Base-by-base conservation (phyloP, 2,888 invertebrate species). In the Acrocera orbiculus region DNA sequence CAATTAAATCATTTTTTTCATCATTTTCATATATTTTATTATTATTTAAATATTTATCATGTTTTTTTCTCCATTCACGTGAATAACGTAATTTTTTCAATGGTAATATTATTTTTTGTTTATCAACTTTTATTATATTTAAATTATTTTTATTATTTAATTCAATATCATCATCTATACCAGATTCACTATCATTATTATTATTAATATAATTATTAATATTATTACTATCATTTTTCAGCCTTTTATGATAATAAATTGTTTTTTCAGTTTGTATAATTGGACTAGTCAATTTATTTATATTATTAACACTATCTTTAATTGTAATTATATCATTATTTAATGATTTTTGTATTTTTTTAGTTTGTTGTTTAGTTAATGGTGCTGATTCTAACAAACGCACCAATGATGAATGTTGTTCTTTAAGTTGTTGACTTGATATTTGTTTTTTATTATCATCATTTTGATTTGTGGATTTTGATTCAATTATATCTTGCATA, bases 341-440 rank as follows among this genome's bases (percentile, higher is more conserved):
- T 36, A 24, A 10, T 26, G 11, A 27, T 16, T 16, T 15, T 16
- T 15, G 11, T 4, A 7, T 10, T 14, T 8, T 14, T 14, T 26
- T 26, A 15, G 7, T 11, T 5, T 34, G 28, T 9, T 30, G 16
- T 17, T 13, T 32, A 26, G 46, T 53, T 15, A 59, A 48, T 26
- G 62, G 62, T 41, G 60, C 60, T 34, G 65, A 65, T 56, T 72
- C 71, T 58, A 72, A 57, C 61, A 72, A 65, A 62, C 69, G 68
- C 53, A 72, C 71, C 52, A 72, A 61, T 51, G 70, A 71, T 51
- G 70, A 69, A 51, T 72, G 71, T 53, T 69, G 65, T 46, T 68
- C 66, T 54, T 72, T 72, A 54, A 72, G 46, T 41, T 57, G 53
- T 41, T 57, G 55, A 44, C 57, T 58, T 44, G 52, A 53, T 26